These are phyloP conservation scores for Pyrrhosoma nymphula DNA, from an alignment of 2,888 invertebrate species.

Conservation along the genomic window DNA sequence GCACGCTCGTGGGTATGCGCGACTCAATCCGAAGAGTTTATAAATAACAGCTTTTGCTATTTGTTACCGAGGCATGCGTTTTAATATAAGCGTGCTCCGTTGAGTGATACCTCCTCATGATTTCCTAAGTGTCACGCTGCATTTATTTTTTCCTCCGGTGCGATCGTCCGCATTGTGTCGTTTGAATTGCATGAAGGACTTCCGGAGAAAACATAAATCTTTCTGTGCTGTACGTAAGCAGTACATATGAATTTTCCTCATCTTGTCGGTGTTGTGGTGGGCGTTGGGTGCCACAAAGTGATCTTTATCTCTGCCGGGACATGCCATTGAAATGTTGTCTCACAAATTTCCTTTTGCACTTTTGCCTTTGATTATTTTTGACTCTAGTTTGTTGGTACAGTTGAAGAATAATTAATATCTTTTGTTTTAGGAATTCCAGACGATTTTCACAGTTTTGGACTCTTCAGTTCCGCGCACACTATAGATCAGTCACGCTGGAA, in stretches of 20 bases:
- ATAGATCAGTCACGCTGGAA: conserved; percentile 39
- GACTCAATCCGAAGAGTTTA: neutral
- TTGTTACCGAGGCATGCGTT: neutral
- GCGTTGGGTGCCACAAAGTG: neutral
- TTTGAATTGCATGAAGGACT: neutral
- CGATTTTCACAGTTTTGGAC: conserved; percentile 35
- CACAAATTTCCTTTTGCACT: conserved; percentile 16
- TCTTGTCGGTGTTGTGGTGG: neutral
- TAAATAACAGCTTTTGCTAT: neutral
- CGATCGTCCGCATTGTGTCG: neutral
- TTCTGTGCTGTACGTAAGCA: neutral
- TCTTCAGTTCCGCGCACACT: conserved; percentile 36
- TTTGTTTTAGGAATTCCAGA: conserved; percentile 24
- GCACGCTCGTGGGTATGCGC: neutral
- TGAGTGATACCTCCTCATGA: neutral
- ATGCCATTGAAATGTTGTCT: neutral
- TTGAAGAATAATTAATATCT: conserved; percentile 35
- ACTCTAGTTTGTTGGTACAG: neutral
- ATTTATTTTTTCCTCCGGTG: neutral
- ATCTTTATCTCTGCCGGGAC: neutral
- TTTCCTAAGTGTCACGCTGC: neutral
- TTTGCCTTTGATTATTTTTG: conserved; percentile 27
- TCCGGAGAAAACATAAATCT: neutral
- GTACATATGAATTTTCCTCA: neutral
- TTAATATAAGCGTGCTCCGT: neutral